Evolutionary conservation across 2,888 invertebrate genomes (phyloP), one percentile per base, ranked within the genome.

Genomic region (Thereva unica): DNA sequence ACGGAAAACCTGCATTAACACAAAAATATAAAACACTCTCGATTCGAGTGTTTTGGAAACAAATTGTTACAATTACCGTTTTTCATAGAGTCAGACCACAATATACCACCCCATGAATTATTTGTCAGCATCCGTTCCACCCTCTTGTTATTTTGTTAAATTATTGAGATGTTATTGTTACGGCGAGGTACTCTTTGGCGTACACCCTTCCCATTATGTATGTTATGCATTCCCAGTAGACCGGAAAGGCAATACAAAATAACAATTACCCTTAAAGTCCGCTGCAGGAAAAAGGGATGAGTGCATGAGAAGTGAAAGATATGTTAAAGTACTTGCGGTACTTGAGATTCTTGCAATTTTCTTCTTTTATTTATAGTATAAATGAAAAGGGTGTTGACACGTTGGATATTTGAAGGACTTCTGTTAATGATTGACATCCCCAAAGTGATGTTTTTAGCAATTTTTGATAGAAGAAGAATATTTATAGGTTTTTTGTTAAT

Each of bases 51-150:
- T 63, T 63, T 63, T 63, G 63, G 63, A 63, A 63, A 63, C 63
- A 63, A 63, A 50, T 63, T 63, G 63, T 63, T 38, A 41, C 63
- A 63, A 63, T 63, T 63, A 63, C 52, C 52, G 63, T 41, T 63
- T 50, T 49, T 63, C 52, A 23, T 10, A 10, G 49, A 50, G 42
- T 52, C 50, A 50, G 23, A 52, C 23, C 41, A 52, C 49, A 10
- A 63, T 23, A 12, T 38, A 37, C 47, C 7, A 8, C 42, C 7
- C 42, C 42, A 7, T 50, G 38, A 10, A 41, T n/a, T 38, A n/a
- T 38, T n/a, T n/a, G 38, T 37, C 59, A 59, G 59, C 59, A 59
- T 59, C 59, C 59, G 59, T 38, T 37, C 59, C 59, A 59, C 59
- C 59, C 59, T 47, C 59, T 47, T 59, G 59, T 59, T 59, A 59